Conservation (phyloP, 1,140 invertebrate species). For the Globodera ellingtonae region DNA sequence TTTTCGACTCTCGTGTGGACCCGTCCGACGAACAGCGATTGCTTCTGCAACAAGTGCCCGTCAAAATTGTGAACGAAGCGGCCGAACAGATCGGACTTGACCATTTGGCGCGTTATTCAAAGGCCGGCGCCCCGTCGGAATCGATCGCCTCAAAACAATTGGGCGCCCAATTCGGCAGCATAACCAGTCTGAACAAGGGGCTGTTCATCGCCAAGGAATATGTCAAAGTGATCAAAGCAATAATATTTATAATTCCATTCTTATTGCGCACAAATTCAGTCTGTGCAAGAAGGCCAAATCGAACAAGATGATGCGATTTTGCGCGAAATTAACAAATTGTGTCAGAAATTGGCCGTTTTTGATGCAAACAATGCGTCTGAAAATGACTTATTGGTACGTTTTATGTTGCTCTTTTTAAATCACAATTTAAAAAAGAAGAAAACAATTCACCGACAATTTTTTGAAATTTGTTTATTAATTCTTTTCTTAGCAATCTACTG, state of each 20-base stretch:
- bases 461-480: constrained; percentile 1
- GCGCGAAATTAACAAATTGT: constrained; percentile 48
- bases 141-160: constrained; percentile 48
- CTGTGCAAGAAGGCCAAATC: constrained; percentile 38
- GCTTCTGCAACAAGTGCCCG: constrained; percentile 40
- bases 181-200: constrained; percentile 44
- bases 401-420: neutral
- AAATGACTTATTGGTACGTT: constrained; percentile 25
- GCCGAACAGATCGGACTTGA: constrained; percentile 53
- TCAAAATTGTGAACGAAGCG: constrained; percentile 45
- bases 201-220: constrained; percentile 36
- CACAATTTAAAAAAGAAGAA: no score
- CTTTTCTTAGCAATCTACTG: constrained; percentile 33
- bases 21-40: constrained; percentile 34
- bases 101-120: constrained; percentile 49
- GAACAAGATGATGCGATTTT: constrained; percentile 30
- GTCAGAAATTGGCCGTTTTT: constrained; percentile 37
- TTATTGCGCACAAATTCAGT: constrained; percentile 37
- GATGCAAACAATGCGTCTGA: neutral
- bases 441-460: neutral
- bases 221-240: constrained; percentile 35
- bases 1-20: constrained; percentile 48
- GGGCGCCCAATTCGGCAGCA: constrained; percentile 42
- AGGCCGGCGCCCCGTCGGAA: constrained; percentile 31
- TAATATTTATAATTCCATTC: neutral